These are phyloP conservation scores for Hoplodrina ambigua DNA, from an alignment of 2,888 invertebrate genomes.

Conservation along the genomic window DNA sequence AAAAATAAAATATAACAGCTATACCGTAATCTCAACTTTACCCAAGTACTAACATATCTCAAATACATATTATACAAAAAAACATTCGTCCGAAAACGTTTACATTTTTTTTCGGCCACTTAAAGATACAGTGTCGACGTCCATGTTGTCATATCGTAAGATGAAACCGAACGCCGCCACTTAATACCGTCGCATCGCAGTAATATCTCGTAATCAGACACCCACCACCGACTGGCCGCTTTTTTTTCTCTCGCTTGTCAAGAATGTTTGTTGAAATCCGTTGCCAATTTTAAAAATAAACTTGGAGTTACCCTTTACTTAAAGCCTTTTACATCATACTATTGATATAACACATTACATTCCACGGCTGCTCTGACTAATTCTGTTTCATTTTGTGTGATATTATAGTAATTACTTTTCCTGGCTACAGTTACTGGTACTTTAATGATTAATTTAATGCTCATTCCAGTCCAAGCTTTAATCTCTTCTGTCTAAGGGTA, in stretches of 20 bases:
- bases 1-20: background rate
- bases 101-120: slow-evolving; percentile 44
- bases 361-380: background rate
- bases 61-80: slow-evolving; percentile 16
- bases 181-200: slow-evolving; percentile 65
- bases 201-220: slow-evolving; percentile 71
- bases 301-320: slow-evolving; percentile 33
- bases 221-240: slow-evolving; percentile 59
- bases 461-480: too few species aligned
- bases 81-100: slow-evolving; percentile 39
- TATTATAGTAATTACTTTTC: too few species aligned
- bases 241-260: slow-evolving; percentile 52
- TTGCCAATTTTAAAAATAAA: slow-evolving; percentile 57
- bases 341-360: background rate
- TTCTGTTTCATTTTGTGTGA: too few species aligned
- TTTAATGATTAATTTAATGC: background rate
- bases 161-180: slow-evolving; percentile 60
- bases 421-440: background rate
- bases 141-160: slow-evolving; percentile 67
- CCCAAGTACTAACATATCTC: slow-evolving; percentile 4
- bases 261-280: slow-evolving; percentile 62
- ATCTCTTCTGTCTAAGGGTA: too few species aligned
- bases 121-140: slow-evolving; percentile 42
- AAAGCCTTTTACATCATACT: background rate
- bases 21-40: background rate